These are phyloP conservation scores for Pachycephus smyrnensis DNA, from an alignment of 2,888 invertebrate species.

Conservation along the genomic window DNA sequence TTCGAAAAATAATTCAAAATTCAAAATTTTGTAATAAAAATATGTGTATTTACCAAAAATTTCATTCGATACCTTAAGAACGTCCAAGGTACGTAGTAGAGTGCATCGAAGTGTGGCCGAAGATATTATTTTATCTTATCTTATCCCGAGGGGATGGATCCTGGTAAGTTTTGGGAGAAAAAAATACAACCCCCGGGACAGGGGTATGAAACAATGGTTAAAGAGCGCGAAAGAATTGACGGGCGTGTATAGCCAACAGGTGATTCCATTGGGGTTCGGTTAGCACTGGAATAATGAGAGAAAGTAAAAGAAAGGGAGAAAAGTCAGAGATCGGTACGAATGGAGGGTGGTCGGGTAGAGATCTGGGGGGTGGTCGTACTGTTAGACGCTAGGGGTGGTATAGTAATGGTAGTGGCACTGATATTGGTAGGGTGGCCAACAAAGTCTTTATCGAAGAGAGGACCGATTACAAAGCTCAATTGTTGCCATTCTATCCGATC, in stretches of 20 bases:
- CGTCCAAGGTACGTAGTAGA: no score
- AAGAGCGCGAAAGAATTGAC: slow-evolving; percentile 39
- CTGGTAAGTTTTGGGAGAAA: no score
- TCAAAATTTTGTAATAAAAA: no score
- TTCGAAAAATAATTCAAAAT: no score
- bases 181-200: no score
- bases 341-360: slow-evolving; percentile 33
- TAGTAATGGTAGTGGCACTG: slow-evolving; percentile 19
- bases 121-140: no score
- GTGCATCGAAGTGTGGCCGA: no score
- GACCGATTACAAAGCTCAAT: slow-evolving; percentile 55
- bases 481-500: slow-evolving; percentile 50
- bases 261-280: slow-evolving; percentile 53
- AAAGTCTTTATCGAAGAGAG: slow-evolving; percentile 56
- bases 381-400: slow-evolving; percentile 11
- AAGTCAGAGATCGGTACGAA: background rate
- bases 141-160: no score
- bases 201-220: background rate
- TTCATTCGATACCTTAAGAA: no score
- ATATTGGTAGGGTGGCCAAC: slow-evolving; percentile 47
- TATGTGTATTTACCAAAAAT: background rate
- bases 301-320: slow-evolving; percentile 37
- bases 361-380: slow-evolving; percentile 28
- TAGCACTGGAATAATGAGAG: slow-evolving; percentile 51
- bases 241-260: slow-evolving; percentile 54